Evolutionary conservation across 2,888 invertebrate species (phyloP).

Genomic region (Liopterus haemorrhoidalis): DNA sequence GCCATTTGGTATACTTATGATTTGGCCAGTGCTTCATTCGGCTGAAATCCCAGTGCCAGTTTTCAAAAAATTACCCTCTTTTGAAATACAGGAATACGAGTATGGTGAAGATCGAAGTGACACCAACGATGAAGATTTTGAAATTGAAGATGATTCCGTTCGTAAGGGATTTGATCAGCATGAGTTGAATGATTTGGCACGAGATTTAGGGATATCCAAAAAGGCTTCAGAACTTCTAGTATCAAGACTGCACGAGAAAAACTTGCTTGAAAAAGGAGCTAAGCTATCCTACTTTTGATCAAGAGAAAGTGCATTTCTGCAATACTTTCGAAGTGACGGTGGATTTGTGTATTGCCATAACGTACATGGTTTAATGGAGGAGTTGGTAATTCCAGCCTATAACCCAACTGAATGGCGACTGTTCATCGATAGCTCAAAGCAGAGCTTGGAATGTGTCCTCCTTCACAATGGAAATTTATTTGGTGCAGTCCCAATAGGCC

Average conservation of each 20-base stretch:
- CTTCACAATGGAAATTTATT: slow-evolving; percentile 21
- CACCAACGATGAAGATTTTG: slow-evolving; percentile 1
- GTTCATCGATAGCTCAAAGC: slow-evolving; percentile 27
- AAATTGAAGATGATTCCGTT: slow-evolving; percentile 10
- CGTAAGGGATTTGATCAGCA: slow-evolving; percentile 12
- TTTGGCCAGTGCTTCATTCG: too few species aligned
- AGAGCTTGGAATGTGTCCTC: slow-evolving; percentile 23
- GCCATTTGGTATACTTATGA: too few species aligned
- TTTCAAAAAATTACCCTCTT: slow-evolving; percentile 7
- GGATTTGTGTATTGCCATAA: slow-evolving; percentile 16
- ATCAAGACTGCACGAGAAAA: slow-evolving; percentile 25
- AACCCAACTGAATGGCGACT: slow-evolving; percentile 18
- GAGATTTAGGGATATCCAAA: slow-evolving; percentile 27
- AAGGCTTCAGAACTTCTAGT: too few species aligned
- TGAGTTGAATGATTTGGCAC: slow-evolving; percentile 25
- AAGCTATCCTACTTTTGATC: slow-evolving; percentile 13
- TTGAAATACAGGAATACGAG: neutral
- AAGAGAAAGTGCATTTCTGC: slow-evolving; percentile 15
- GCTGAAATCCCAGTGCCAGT: slow-evolving; percentile 9
- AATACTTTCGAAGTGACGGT: slow-evolving; percentile 15
- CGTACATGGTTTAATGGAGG: slow-evolving; percentile 14
- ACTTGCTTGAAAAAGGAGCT: slow-evolving; percentile 19
- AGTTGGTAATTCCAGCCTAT: slow-evolving; percentile 8
- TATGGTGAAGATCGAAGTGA: neutral
- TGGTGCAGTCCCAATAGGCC: slow-evolving; percentile 23